These are phyloP conservation scores for Synanthedon vespiformis DNA, from an alignment of 2,888 invertebrate genomes.

Conservation along the genomic window DNA sequence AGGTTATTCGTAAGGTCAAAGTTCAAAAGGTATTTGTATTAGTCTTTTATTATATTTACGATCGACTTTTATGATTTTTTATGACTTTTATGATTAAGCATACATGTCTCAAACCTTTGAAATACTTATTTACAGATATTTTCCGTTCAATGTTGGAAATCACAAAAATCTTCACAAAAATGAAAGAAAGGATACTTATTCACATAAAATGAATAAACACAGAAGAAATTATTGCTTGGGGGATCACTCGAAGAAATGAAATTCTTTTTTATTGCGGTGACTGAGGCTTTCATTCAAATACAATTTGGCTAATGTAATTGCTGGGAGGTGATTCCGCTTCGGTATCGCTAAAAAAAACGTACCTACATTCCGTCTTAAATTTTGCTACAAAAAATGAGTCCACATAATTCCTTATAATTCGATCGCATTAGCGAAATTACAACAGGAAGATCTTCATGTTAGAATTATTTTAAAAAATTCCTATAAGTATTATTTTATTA, in stretches of 20 bases:
- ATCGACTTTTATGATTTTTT: too few species aligned
- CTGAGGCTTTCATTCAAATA: conserved; percentile 42
- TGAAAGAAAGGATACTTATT: not conserved
- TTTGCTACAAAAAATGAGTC: not conserved
- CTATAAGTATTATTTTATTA: too few species aligned
- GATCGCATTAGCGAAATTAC: not conserved
- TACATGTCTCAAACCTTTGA: too few species aligned
- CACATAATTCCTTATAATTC: not conserved
- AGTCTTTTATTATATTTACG: too few species aligned
- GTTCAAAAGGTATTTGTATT: too few species aligned
- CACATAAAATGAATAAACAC: not conserved
- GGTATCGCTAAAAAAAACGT: conserved; percentile 2
- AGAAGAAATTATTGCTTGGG: conserved; percentile 22
- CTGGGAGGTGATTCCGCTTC: conserved; percentile 36
- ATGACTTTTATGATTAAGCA: too few species aligned
- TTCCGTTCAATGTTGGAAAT: too few species aligned
- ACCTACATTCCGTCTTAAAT: not conserved
- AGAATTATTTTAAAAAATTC: too few species aligned
- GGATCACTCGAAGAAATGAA: conserved; percentile 46
- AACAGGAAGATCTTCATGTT: not conserved
- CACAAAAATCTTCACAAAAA: too few species aligned
- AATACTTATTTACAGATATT: too few species aligned
- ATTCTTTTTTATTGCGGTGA: conserved; percentile 42
- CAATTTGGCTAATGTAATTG: conserved; percentile 58
- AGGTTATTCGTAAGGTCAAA: too few species aligned